Evolutionary conservation across 2,113 vertebrate genomes (phyloP).

Genomic region (Chrysemys picta): DNA sequence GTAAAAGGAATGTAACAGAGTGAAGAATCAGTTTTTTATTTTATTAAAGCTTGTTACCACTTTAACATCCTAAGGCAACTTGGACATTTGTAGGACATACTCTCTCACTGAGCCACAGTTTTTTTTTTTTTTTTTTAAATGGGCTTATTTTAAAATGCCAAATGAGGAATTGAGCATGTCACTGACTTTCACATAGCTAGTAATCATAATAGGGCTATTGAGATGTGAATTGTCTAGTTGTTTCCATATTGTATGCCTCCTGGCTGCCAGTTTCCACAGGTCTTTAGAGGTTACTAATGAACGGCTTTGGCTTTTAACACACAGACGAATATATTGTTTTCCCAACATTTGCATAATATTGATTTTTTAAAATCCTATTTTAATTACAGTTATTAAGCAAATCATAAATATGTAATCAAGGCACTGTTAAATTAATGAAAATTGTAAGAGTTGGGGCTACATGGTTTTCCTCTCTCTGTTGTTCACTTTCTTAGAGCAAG

Average conservation of each 20-base stretch:
- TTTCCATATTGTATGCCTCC: not conserved
- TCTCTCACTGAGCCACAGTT: not conserved
- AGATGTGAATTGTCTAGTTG: fast-evolving
- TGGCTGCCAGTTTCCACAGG: not conserved
- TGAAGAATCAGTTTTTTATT: not conserved
- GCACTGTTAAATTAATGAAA: not conserved
- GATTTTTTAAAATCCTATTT: not conserved
- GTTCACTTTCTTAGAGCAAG: not conserved
- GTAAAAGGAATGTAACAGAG: not conserved
- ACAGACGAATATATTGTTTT: not conserved
- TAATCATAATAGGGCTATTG: not conserved
- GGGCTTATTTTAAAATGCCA: not conserved
- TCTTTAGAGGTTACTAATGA: not conserved
- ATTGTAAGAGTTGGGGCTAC: not conserved
- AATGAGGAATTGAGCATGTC: not conserved
- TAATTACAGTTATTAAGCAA: not conserved
- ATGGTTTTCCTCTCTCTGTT: not conserved
- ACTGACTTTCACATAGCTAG: not conserved
- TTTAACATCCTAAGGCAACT: not conserved
- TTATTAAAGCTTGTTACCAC: not conserved
- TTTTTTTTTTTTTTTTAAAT: not conserved
- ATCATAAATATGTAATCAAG: not conserved
- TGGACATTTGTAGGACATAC: not conserved
- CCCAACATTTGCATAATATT: not conserved
- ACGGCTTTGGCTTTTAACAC: not conserved